Evolutionary conservation across 2,888 invertebrate species (phyloP).

Genomic region (Spisula solida): DNA sequence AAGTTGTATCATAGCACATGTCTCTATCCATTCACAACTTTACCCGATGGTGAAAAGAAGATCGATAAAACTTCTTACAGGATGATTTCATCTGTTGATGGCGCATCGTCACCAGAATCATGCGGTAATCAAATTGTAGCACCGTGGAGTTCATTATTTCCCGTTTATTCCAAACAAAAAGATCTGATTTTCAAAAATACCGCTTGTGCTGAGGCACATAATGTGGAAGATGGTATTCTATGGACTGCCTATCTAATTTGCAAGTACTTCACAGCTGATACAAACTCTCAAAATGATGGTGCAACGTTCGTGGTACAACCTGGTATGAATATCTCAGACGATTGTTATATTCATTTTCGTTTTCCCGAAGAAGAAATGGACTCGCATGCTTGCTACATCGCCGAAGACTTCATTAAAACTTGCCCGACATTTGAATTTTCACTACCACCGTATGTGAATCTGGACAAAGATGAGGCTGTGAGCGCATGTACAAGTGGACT

Average conservation of each 20-base stretch:
- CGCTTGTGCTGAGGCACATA: background rate
- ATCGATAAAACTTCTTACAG: background rate
- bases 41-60: background rate
- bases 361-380: background rate
- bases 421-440: background rate
- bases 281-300: background rate
- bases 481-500: background rate
- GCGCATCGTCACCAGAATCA: background rate
- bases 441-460: background rate
- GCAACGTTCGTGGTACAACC: background rate
- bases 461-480: background rate
- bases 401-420: background rate
- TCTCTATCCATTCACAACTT: background rate
- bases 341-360: background rate
- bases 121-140: background rate
- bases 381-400: background rate
- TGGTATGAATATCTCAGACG: background rate
- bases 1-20: background rate
- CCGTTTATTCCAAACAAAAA: conserved; percentile 6
- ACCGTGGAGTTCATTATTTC: background rate
- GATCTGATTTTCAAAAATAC: background rate
- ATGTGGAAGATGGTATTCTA: background rate
- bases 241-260: background rate
- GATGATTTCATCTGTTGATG: background rate
- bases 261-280: background rate